Base-by-base conservation (phyloP, 2,888 invertebrate species). In the Spicauda simplicius region DNA sequence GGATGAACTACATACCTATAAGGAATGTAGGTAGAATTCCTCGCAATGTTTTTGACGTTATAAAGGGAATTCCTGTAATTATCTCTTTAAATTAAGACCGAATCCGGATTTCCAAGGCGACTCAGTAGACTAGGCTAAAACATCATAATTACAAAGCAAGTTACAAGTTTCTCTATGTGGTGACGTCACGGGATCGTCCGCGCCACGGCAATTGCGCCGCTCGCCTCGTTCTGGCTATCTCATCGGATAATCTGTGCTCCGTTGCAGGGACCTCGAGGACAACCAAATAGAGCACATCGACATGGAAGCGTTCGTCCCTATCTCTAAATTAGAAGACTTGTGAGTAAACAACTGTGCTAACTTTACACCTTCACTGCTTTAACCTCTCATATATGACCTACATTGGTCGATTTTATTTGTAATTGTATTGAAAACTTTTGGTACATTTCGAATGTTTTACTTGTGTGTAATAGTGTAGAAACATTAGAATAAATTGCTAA, bases 241-340 rank as follows among this genome's bases (percentile, higher is more conserved):
- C 33, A 16, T 48, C 16, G 50, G 19, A 33, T 64, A 53, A 48
- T 55, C 37, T 41, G 50, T 25, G 33, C 50, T 52, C 41, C 70
- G 73, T 93, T 94, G 64, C 94, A 99, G 98, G 74, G 97, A 98
- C 87, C 90, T 99, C 81, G 97, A 98, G 86, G 96, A 96, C 80
- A 99, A 99, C 88, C 93, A 94, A 77, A 97, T 99, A 74, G 95
- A 95, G 65, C 94, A 95, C 77, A 98, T 99, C 74, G 97, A 98
- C 88, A 95, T 96, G 70, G 96, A 97, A 75, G 96, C 98, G 6
- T 99, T 99, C 88, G 90, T 95, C 64, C 95, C 96, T 10, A 95
- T 97, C 70, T 94, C 95, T 45, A 96, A 96, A 73, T 94, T 99
- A 52, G 96, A 97, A 87, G 98, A 98, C 86, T 91, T 99, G 97